Percentiles rank a stretch among this genome's conserved stretches.
Conservation (phyloP, 2,888 invertebrate species). For the Meiosimyza decipiens region DNA sequence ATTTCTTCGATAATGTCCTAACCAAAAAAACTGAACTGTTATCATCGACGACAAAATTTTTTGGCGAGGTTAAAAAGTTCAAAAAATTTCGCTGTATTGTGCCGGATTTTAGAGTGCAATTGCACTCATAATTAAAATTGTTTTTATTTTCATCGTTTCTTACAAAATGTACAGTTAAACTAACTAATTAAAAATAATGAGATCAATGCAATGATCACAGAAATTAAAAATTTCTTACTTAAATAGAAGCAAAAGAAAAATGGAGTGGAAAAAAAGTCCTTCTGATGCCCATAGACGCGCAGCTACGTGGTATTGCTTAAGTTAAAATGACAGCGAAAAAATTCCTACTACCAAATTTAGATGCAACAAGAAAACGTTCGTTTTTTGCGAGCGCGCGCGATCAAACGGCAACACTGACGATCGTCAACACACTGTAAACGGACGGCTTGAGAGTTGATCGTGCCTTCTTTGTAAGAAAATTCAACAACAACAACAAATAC, state of each 20-base stretch:
- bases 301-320: neutral
- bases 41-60: too few species aligned
- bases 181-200: slow-evolving; percentile 33
- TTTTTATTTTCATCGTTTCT: too few species aligned
- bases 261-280: slow-evolving; percentile 2
- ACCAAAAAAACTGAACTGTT: too few species aligned
- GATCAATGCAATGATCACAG: slow-evolving; percentile 34
- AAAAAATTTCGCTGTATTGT: too few species aligned
- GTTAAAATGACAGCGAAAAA: slow-evolving; percentile 18
- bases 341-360: slow-evolving; percentile 39
- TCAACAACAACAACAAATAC: too few species aligned
- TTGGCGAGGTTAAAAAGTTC: too few species aligned
- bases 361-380: slow-evolving; percentile 22
- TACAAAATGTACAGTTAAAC: neutral
- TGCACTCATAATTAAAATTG: too few species aligned
- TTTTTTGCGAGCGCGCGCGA: slow-evolving; percentile 6
- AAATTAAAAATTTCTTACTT: neutral
- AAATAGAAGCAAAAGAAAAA: slow-evolving; percentile 2
- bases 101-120: too few species aligned
- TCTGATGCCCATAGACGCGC: slow-evolving; percentile 2
- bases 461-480: slow-evolving; percentile 30
- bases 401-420: slow-evolving; percentile 17
- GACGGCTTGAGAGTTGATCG: slow-evolving; percentile 24
- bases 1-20: too few species aligned
- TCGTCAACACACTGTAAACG: neutral